Evolutionary conservation across 1,140 invertebrate genomes (phyloP).

Genomic region (Acyrthosiphon pisum): DNA sequence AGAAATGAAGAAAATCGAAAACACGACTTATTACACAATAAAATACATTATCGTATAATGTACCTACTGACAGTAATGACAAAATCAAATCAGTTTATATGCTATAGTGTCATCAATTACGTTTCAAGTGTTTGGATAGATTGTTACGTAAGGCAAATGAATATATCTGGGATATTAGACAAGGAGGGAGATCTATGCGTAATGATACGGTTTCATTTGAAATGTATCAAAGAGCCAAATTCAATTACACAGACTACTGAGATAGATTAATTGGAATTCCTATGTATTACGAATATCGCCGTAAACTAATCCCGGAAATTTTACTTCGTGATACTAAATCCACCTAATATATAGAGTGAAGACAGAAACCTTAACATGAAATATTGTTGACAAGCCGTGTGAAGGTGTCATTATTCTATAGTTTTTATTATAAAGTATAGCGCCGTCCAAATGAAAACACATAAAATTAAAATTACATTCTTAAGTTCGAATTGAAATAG

Average conservation of each 20-base stretch:
- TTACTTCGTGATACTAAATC: neutral
- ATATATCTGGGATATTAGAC: neutral
- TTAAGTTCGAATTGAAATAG: neutral
- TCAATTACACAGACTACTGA: neutral
- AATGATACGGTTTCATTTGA: conserved; percentile 10
- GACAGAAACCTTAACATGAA: neutral
- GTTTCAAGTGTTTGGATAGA: conserved; percentile 9
- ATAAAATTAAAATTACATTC: neutral
- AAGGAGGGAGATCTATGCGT: neutral
- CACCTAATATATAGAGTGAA: neutral
- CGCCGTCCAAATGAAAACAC: neutral
- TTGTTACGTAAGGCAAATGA: neutral
- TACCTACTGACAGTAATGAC: neutral
- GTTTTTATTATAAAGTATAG: neutral
- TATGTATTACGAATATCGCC: neutral
- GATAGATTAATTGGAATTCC: neutral
- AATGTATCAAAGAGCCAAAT: conserved; percentile 6
- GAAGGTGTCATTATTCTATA: neutral
- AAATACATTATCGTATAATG: neutral
- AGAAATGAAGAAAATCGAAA: neutral
- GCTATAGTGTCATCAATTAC: neutral
- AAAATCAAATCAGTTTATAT: neutral
- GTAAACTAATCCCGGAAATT: neutral
- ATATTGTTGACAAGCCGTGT: neutral
- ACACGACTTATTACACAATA: neutral